A percentile compares a stretch with the other conserved stretches of the same genome.
These are phyloP conservation scores for Acropora yongei DNA, from an alignment of 64 coral and sea anemone genomes.

Conservation along the genomic window DNA sequence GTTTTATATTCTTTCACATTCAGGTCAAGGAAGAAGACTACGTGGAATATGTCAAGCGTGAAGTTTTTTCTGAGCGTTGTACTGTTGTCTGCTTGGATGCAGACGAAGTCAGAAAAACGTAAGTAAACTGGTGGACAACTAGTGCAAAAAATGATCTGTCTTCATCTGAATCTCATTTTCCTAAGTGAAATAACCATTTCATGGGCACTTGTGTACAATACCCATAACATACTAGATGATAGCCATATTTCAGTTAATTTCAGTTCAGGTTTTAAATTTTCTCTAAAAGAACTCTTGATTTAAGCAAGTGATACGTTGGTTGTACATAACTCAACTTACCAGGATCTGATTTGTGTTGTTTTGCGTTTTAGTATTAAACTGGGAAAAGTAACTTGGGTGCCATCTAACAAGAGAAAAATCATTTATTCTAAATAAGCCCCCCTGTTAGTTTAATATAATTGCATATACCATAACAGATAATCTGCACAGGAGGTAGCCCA, in stretches of 20 bases:
- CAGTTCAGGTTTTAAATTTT: neutral
- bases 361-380: neutral
- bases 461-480: neutral
- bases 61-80: neutral
- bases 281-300: too few species aligned
- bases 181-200: neutral
- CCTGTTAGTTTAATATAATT: slow-evolving; percentile 19
- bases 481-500: neutral
- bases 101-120: slow-evolving; percentile 24
- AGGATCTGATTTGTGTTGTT: neutral
- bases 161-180: neutral
- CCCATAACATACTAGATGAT: neutral
- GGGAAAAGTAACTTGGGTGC: neutral
- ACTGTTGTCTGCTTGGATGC: neutral
- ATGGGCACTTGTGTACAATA: neutral
- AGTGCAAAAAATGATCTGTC: neutral
- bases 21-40: neutral
- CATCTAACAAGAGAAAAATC: neutral
- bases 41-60: neutral
- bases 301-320: too few species aligned
- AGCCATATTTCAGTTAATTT: neutral
- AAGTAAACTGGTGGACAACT: neutral
- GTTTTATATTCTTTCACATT: neutral
- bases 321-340: neutral
- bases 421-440: neutral